Conservation (phyloP, 2,797 vertebrate genomes). For the Sebastes jordani region DNA sequence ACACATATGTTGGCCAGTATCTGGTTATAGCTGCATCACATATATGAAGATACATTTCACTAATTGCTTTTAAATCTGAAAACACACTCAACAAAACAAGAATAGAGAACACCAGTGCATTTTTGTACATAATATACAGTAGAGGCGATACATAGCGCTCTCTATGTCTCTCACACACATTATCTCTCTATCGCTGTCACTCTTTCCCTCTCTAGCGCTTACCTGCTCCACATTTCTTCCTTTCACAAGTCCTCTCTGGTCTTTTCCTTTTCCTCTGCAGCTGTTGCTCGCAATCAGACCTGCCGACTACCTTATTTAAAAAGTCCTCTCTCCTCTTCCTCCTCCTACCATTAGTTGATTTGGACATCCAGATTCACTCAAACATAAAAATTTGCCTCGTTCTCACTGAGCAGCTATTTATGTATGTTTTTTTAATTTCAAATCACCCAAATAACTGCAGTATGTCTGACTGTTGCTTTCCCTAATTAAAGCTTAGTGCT, state of each 20-base stretch:
- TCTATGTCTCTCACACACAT: too few species aligned
- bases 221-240: not conserved
- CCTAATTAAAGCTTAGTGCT: not conserved
- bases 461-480: not conserved
- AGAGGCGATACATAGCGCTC: too few species aligned
- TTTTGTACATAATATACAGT: not conserved
- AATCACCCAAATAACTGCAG: not conserved
- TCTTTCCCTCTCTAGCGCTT: not conserved
- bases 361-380: not conserved
- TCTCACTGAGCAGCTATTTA: not conserved
- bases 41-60: not conserved
- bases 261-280: not conserved
- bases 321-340: not conserved
- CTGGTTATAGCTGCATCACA: too few species aligned
- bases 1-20: too few species aligned
- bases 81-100: not conserved
- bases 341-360: not conserved
- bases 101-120: not conserved
- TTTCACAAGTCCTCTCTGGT: not conserved
- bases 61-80: not conserved
- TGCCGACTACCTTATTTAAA: not conserved
- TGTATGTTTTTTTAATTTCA: not conserved
- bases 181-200: not conserved
- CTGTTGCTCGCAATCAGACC: not conserved
- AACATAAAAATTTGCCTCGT: not conserved